A percentile compares a stretch with the other conserved stretches of the same genome.
These are phyloP conservation scores for Myotis pilosus DNA, from an alignment of 2,797 vertebrate genomes.

Conservation along the genomic window DNA sequence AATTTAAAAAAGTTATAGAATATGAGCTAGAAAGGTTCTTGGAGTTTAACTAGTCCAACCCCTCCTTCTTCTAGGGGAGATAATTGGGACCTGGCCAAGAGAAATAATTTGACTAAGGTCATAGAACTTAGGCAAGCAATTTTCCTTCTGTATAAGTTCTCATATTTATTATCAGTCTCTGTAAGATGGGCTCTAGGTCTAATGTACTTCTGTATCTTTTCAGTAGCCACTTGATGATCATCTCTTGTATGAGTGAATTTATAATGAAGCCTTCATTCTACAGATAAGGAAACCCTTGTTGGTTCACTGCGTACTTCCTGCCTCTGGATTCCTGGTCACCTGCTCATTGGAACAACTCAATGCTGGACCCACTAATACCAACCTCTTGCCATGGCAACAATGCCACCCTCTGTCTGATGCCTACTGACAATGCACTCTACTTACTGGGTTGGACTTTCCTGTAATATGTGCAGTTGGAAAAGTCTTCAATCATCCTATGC, in stretches of 20 bases:
- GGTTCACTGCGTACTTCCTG: not conserved
- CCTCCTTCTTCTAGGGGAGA: not conserved
- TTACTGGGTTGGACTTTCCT: not conserved
- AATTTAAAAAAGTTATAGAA: not conserved
- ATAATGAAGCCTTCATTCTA: not conserved
- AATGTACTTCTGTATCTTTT: not conserved
- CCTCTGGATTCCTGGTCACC: not conserved
- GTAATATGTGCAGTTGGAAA: not conserved
- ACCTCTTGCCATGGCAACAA: conserved; percentile 19
- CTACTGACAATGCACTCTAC: not conserved
- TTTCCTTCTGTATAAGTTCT: not conserved
- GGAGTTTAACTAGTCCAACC: not conserved
- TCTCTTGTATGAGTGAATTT: not conserved
- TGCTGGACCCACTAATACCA: not conserved
- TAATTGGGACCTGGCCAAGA: not conserved
- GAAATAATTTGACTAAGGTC: conserved; percentile 2
- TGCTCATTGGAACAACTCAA: not conserved
- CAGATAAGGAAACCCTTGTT: not conserved
- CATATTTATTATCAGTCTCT: not conserved
- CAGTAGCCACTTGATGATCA: not conserved
- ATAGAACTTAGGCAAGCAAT: not conserved
- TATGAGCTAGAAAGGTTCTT: not conserved
- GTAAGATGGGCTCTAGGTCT: not conserved
- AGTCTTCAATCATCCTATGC: not conserved
- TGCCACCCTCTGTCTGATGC: not conserved